Evolutionary conservation across 1,140 invertebrate genomes (phyloP).

Genomic region (Mactra quadrangularis): DNA sequence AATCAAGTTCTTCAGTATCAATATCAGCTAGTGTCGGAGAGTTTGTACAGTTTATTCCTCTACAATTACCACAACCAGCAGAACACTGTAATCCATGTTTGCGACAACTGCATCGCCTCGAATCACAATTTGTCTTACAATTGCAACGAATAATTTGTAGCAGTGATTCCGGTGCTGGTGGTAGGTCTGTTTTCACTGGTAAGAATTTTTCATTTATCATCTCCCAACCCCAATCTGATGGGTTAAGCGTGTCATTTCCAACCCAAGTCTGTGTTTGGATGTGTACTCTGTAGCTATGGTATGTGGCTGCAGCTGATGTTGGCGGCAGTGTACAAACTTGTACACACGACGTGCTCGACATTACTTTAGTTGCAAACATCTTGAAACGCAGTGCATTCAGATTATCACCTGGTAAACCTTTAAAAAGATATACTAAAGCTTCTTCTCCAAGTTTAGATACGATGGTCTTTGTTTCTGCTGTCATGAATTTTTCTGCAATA

Average conservation of each 20-base stretch:
- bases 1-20: too few relatives aligned
- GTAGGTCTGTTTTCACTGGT: conserved; percentile 30
- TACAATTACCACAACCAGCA: conserved; percentile 56
- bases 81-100: conserved; percentile 58
- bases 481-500: background rate
- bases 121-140: conserved; percentile 65
- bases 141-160: conserved; percentile 61
- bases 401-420: background rate
- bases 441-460: background rate
- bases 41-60: conserved; percentile 51
- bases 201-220: conserved; percentile 15
- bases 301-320: conserved; percentile 1
- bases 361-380: conserved; percentile 7
- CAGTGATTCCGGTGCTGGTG: conserved; percentile 57
- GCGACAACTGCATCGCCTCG: conserved; percentile 60
- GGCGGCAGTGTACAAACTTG: background rate
- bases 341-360: background rate
- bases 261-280: conserved; percentile 43
- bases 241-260: conserved; percentile 1
- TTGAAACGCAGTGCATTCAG: background rate
- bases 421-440: background rate
- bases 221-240: conserved; percentile 38
- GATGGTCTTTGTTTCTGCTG: conserved; percentile 3
- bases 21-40: too few relatives aligned
- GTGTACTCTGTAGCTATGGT: conserved; percentile 40